Evolutionary conservation across 2,797 vertebrate species (phyloP), one percentile per base, ranked within the genome.

Genomic region (Buceros bicornis): DNA sequence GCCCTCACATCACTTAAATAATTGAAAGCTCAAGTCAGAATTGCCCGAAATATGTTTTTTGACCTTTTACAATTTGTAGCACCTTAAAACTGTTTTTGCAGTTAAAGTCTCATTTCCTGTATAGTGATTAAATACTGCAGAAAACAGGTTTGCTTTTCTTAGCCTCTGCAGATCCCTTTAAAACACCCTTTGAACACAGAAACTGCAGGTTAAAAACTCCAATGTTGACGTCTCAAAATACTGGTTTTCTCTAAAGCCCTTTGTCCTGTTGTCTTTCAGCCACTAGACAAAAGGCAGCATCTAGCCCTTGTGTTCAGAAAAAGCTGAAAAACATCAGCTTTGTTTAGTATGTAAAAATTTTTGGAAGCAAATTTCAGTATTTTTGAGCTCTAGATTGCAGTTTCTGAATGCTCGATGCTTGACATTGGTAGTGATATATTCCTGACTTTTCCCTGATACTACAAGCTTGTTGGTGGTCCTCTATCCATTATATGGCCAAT

Each of bases 21-120:
- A 86, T 95, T 95, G 79, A 88, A 93, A 91, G 54, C 81, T 90
- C 2, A 4, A 72, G 70, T 90, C 62, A 83, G 50, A 95, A 88
- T 90, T 20, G 21, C 77, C 48, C 82, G 77, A 91, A 93, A 72
- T 69, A 76, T 76, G 69, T 67, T 96, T 94, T 91, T 82, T 84
- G 90, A 95, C 64, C 85, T 94, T 94, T 94, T 91, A 81, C 82
- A 93, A 78, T 90, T 93, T 88, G 50, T 79, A 93, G 57, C 79
- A 88, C 92, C 82, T 95, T 81, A 47, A 87, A 94, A 57, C n/a
- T 15, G 80, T 69, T 47, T 47, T 82, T 53, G 33, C 72, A 61
- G 13, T 78, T 82, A 71, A 95, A 93, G 82, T 58, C 82, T 88
- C 87, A 81, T 48, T 91, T 95, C 95, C 91, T 94, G 53, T 72